These are phyloP conservation scores for Xiphorhynchus elegans DNA, from an alignment of 2,113 vertebrate genomes.

Conservation along the genomic window DNA sequence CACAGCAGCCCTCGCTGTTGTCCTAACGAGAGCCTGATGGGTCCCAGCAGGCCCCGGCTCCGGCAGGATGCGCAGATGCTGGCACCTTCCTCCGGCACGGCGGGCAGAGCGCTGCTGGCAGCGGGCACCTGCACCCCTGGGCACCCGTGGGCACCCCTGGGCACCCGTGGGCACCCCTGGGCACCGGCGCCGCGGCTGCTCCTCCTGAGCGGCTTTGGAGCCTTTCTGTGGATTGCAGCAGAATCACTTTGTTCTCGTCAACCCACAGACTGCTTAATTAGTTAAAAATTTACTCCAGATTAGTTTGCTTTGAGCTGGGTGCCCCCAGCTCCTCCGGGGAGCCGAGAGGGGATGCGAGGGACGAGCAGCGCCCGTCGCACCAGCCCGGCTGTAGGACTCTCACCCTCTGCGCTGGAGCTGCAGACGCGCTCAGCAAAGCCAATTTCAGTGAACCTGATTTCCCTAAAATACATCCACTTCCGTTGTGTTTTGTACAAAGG, in stretches of 20 bases:
- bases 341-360: neutral
- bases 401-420: neutral
- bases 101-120: neutral
- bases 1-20: neutral
- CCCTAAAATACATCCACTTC: neutral
- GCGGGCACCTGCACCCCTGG: neutral
- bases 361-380: accelerated
- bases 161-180: neutral
- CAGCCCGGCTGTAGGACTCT: neutral
- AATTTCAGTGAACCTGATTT: neutral
- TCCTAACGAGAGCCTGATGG: neutral
- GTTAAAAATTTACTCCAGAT: neutral
- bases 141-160: no score
- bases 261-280: neutral
- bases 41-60: neutral
- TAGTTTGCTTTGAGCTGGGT: neutral
- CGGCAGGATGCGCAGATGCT: accelerated
- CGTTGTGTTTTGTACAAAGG: neutral
- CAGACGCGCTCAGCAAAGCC: neutral
- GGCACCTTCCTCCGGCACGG: neutral
- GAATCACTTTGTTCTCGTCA: neutral
- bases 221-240: neutral
- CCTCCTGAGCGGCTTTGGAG: neutral
- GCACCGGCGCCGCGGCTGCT: neutral
- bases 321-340: neutral